Evolutionary conservation across 2,113 vertebrate species (phyloP), one percentile per base, ranked within the genome.

Genomic region (Neogale vison): DNA sequence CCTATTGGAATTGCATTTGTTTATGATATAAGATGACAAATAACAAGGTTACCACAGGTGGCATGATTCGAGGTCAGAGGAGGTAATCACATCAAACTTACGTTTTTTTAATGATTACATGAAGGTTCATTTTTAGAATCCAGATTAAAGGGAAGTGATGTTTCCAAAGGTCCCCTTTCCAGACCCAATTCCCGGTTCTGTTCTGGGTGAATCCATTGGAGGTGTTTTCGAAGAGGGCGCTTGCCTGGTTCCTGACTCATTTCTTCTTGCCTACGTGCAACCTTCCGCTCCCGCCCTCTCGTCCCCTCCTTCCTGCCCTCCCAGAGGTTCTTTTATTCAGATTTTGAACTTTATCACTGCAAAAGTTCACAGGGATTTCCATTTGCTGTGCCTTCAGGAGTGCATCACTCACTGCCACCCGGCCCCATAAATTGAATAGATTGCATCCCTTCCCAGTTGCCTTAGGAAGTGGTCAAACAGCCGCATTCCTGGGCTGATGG

Each of bases 401-500:
- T 95, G 97, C 59, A 92, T 94, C 90, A 77, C 88, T 98, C 98
- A 96, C 83, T 97, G 97, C 98, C 98, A 97, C 97, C 96, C 71
- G 47, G 90, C 11, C 10, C 98, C 98, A 98, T 98, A 98, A 99
- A 99, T 89, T 97, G 98, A 98, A 98, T 98, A 98, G 98, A 99
- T 98, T 98, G 98, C 98, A 98, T 96, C 98, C 97, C 97, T 98
- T 98, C 97, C 98, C 88, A 26, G 97, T 98, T 98, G 98, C 98
- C 97, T 98, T 98, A 98, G 98, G 98, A 99, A 98, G 98, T 98
- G 98, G 99, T 99, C 99, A 98, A 98, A 98, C 81, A 74, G 98
- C 96, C 91, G 1, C 98, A 99, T 99, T 99, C 98, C 98, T 98
- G 95, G 96, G 90, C 98, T 99, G 98, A 99, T 98, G 98, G 98